Evolutionary conservation across 2,888 invertebrate species (phyloP).

Genomic region (Stenodera caucasica): DNA sequence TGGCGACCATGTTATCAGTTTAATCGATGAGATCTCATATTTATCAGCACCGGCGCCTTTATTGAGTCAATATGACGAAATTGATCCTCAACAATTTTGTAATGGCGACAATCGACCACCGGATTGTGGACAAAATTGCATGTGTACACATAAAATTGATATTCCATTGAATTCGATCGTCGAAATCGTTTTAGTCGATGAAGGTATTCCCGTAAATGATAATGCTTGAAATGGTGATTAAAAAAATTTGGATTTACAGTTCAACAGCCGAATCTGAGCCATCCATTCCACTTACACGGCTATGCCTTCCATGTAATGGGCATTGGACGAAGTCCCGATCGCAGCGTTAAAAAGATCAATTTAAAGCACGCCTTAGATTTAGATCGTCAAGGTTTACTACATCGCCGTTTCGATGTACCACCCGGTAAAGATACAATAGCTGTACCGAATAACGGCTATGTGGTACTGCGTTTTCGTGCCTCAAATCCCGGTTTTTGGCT

Average conservation of each 20-base stretch:
- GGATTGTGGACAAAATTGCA: conserved; percentile 75
- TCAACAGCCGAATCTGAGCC: conserved; percentile 76
- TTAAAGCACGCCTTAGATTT: conserved; percentile 77
- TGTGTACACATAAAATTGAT: conserved; percentile 82
- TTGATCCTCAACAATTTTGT: conserved; percentile 73
- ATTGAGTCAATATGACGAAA: conserved; percentile 76
- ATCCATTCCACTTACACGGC: conserved; percentile 89
- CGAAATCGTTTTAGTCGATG: conserved; percentile 84
- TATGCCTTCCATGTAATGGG: conserved; percentile 79
- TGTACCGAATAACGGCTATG: conserved; percentile 87
- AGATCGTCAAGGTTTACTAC: conserved; percentile 73
- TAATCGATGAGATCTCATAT: conserved; percentile 79
- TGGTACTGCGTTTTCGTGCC: conserved; percentile 80
- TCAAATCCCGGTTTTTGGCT: conserved; percentile 89
- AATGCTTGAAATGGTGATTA: neutral
- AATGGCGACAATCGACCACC: conserved; percentile 77
- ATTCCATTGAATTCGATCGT: conserved; percentile 82
- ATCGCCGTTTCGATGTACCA: conserved; percentile 75
- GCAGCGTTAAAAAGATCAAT: conserved; percentile 78
- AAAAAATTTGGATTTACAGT: conserved; percentile 56
- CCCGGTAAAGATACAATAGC: conserved; percentile 84
- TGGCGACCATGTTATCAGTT: conserved; percentile 73
- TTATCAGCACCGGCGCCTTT: conserved; percentile 77
- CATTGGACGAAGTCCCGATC: conserved; percentile 80
- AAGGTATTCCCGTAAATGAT: conserved; percentile 58